Base-by-base conservation (phyloP, 2,113 vertebrate genomes). In the Agelaius tricolor region DNA sequence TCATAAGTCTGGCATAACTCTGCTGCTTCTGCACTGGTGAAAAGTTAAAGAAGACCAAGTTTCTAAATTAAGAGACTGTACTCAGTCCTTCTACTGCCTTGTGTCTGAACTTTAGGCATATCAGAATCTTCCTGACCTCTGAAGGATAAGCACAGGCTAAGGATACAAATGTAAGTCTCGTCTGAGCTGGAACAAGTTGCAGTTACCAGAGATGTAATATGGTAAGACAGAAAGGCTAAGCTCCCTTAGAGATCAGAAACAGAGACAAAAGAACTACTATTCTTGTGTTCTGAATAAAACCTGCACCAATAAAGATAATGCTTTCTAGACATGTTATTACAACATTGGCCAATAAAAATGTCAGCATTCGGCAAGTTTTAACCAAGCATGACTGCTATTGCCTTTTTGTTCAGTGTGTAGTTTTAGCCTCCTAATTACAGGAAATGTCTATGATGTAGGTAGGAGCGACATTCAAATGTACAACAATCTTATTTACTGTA, bases 11-110 rank as follows among this genome's bases (percentile, higher is more conserved):
- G 79, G 49, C 83, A 83, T 92, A 92, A 86, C 90, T 93, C 85
- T 88, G 76, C 75, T 73, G 35, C 59, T 96, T 87, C 57, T 77
- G 76, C 33, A 51, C 22, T 46, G 61, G 52, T 46, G 90, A 94
- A 90, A 93, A 95, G 52, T 72, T 84, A 94, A 90, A 94, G 79
- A 84, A 86, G 88, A 96, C 52, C 49, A 74, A 84, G 68, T 51
- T 92, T 88, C 79, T 89, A 94, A 86, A 91, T 77, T 59, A 93
- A 93, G 79, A 93, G 62, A 49, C 21, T 83, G 84, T 58, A 66
- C 67, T 84, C 92, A 93, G 88, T 78, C 65, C 17, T 91, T 63
- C 44, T 63, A 20, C 30, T 78, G 57, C 31, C 44, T 83, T 35
- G 28, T 22, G 41, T 88, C 69, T 87, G 73, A 87, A 33, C 46